Percentiles rank a stretch among this genome's conserved stretches.
phyloP scores from a whole-genome alignment of 2,113 vertebrate genomes.

The Agapornis roseicollis region DNA sequence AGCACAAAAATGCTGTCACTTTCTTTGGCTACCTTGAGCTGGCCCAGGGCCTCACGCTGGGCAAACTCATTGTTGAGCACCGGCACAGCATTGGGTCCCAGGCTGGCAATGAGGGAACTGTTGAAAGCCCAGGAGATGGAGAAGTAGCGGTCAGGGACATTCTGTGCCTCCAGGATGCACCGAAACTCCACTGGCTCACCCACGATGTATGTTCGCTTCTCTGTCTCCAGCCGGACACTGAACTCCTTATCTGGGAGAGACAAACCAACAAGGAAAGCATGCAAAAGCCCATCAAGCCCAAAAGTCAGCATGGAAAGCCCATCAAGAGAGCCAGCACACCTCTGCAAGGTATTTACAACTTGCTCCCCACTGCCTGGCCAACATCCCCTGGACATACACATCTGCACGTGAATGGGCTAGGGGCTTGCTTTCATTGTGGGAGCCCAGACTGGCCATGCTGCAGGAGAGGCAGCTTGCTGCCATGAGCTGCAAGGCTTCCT shows the following conservation, averaged over 20 bases:
- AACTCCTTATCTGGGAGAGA: constrained; percentile 88
- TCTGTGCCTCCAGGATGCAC: constrained; percentile 94
- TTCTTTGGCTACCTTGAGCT: constrained; percentile 91
- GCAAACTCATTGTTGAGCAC: constrained; percentile 87
- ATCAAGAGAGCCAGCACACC: background rate
- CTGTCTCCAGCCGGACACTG: constrained; percentile 91
- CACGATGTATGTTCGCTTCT: constrained; percentile 88
- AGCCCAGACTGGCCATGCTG: background rate
- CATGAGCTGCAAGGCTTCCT: background rate
- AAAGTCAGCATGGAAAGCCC: background rate
- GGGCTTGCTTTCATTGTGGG: background rate
- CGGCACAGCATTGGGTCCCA: constrained; percentile 91
- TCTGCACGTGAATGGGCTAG: background rate
- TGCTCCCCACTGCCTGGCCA: background rate
- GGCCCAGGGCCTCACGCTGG: constrained; percentile 85
- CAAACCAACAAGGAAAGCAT: background rate
- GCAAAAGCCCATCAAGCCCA: too few species aligned
- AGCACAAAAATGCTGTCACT: constrained; percentile 84
- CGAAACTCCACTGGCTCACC: constrained; percentile 92
- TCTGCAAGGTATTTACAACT: background rate
- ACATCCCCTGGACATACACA: rapidly evolving
- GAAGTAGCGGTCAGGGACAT: constrained; percentile 90
- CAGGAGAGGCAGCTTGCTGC: background rate
- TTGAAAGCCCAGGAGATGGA: constrained; percentile 99
- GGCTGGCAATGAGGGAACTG: constrained; percentile 92